These are phyloP conservation scores for Vollenhovia emeryi DNA, from an alignment of 1,140 invertebrate genomes.

Conservation along the genomic window DNA sequence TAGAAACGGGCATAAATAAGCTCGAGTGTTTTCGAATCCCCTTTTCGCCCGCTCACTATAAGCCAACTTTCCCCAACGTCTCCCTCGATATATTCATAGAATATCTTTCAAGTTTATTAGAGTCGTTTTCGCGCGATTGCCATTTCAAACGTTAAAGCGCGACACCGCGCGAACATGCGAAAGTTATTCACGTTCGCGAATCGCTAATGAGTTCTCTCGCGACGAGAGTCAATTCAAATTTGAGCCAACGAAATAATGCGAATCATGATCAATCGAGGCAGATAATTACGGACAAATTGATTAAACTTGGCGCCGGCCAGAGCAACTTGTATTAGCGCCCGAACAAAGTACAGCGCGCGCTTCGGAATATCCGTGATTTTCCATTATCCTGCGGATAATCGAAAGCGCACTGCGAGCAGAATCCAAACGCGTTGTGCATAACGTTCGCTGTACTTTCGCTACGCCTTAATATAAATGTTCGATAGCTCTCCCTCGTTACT, in stretches of 20 bases:
- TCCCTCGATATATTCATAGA: background rate
- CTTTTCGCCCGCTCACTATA: background rate
- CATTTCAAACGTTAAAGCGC: background rate
- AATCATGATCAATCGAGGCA: background rate
- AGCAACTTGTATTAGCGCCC: background rate
- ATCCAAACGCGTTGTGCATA: no score
- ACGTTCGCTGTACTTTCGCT: background rate
- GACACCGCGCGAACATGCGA: background rate
- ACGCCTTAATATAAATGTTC: background rate
- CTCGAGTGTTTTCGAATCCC: background rate
- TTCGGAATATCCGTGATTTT: background rate
- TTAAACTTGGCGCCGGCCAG: background rate
- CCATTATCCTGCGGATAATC: background rate
- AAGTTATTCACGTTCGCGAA: background rate
- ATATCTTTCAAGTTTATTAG: constrained; percentile 4
- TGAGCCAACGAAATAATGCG: background rate
- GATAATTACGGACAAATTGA: constrained; percentile 1
- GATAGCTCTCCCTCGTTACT: background rate
- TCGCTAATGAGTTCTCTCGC: background rate
- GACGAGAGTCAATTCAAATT: background rate
- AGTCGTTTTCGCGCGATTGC: background rate
- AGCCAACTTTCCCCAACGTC: background rate
- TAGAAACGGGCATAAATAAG: no score
- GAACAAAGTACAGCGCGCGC: background rate
- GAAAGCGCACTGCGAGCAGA: background rate